phyloP scores from a whole-genome alignment of 1,140 invertebrate genomes.

The Ceratoteleas bidentatus region DNA sequence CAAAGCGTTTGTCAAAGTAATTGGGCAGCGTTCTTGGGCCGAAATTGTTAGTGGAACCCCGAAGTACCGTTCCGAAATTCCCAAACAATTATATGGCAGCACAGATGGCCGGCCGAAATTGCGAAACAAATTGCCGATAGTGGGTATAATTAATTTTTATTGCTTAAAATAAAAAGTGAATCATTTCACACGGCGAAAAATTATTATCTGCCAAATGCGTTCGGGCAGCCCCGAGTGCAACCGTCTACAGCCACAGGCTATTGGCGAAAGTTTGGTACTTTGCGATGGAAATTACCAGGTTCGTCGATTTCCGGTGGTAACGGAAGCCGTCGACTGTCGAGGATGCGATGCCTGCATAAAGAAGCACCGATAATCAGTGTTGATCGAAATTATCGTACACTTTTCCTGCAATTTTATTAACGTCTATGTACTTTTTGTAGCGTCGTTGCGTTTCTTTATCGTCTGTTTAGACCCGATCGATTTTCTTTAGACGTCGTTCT shows the following conservation, averaged over 20 bases:
- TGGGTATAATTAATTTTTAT: conserved; percentile 58
- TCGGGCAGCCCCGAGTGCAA: conserved; percentile 26
- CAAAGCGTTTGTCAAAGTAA: too few species aligned
- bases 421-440: conserved; percentile 1
- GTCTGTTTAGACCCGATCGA: too few species aligned
- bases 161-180: conserved; percentile 57
- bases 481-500: too few species aligned
- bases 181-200: conserved; percentile 54
- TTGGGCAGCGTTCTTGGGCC: too few species aligned
- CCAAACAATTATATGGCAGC: conserved; percentile 26
- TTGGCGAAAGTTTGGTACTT: conserved; percentile 74
- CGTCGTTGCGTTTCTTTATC: too few species aligned
- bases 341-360: conserved; percentile 43
- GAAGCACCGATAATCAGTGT: conserved; percentile 56
- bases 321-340: conserved; percentile 70
- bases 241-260: conserved; percentile 57
- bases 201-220: conserved; percentile 55
- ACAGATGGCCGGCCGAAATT: conserved; percentile 32
- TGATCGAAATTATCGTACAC: conserved; percentile 61
- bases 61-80: conserved; percentile 33
- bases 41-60: neutral
- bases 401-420: conserved; percentile 33
- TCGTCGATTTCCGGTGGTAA: conserved; percentile 71
- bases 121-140: conserved; percentile 33
- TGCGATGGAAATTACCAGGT: conserved; percentile 73